A percentile compares a stretch with the other conserved stretches of the same genome.
phyloP scores from a whole-genome alignment of 1,140 invertebrate species.

The Brachionus calyciflorus region DNA sequence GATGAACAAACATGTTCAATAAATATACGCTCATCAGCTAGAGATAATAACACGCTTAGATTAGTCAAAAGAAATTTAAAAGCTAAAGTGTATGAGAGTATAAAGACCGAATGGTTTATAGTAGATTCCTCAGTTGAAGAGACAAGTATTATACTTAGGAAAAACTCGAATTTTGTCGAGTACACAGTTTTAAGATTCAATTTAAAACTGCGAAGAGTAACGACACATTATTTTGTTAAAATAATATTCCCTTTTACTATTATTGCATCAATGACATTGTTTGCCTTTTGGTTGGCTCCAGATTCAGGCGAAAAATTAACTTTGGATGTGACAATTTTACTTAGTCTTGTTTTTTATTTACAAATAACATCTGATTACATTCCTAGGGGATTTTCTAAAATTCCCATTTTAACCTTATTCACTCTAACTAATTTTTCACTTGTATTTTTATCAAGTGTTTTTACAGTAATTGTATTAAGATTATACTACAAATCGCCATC shows the following conservation, averaged over 20 bases:
- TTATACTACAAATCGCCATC: slow-evolving; percentile 27
- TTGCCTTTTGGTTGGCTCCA: slow-evolving; percentile 39
- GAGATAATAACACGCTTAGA: slow-evolving; percentile 5
- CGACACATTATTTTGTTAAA: slow-evolving; percentile 40
- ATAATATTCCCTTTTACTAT: slow-evolving; percentile 45
- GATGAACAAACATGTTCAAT: slow-evolving; percentile 39
- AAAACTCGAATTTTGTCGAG: slow-evolving; percentile 1
- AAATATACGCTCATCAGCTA: slow-evolving; percentile 13
- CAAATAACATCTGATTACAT: slow-evolving; percentile 46
- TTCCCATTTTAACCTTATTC: slow-evolving; percentile 40
- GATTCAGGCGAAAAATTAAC: slow-evolving; percentile 46
- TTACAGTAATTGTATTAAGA: slow-evolving; percentile 35
- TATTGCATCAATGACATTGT: slow-evolving; percentile 23
- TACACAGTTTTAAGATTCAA: slow-evolving; percentile 21
- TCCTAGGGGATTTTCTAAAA: slow-evolving; percentile 6
- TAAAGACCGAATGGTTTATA: slow-evolving; percentile 45
- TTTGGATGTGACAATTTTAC: slow-evolving; percentile 33
- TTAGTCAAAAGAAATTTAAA: slow-evolving; percentile 7
- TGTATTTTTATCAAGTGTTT: slow-evolving; percentile 43
- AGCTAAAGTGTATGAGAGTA: slow-evolving; percentile 30
- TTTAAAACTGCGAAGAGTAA: slow-evolving; percentile 5
- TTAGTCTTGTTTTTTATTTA: slow-evolving; percentile 32
- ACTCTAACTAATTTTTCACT: slow-evolving; percentile 39
- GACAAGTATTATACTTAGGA: background rate
- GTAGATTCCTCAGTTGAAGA: slow-evolving; percentile 34